Base-by-base conservation (phyloP, 2,888 invertebrate genomes). In the Morpho achilles region DNA sequence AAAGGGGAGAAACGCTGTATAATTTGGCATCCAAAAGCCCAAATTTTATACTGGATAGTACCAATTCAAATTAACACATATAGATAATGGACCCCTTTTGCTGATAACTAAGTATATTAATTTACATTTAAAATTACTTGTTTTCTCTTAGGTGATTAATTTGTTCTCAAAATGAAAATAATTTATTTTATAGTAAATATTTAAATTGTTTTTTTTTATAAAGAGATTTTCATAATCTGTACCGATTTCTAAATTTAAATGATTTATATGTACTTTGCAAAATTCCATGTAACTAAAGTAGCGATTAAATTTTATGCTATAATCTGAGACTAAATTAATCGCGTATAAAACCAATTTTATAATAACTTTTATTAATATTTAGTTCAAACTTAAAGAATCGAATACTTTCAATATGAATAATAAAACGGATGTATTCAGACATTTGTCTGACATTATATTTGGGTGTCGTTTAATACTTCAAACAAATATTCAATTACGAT, bases 401-500 rank as follows among this genome's bases (percentile, higher is more conserved):
- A 8, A 9, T 43, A 43, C 3, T 7, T 43, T 3, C 3, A 8
- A 43, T 43, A 9, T 9, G 3, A 43, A 43, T 43, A 43, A 8
- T 9, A 7, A 8, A 9, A 8, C 8, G 7, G 8, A 43, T 9
- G 42, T 43, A 9, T 4, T 43, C 6, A 3, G 8, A 43, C 3
- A 43, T 7, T 6, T 9, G 7, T 3, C 8, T 43, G 32, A 43
- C 9, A 43, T 43, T 8, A 3, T 9, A 43, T 6, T 9, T 3
- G 9, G 42, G 3, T 39, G 54, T 10, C 23, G 48, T 23, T 8
- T 32, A 48, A 40, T 39, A 45, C 39, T 6, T 44, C 7, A 44
- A 53, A 8, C 42, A 61, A 56, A 61, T 51, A 58, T 48, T 62
- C 50, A 59, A 59, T 60, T 58, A 62, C 58, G 54, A 50, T 65